Evolutionary conservation across 2,113 vertebrate species (phyloP).

Genomic region (Oenanthe oenanthe): DNA sequence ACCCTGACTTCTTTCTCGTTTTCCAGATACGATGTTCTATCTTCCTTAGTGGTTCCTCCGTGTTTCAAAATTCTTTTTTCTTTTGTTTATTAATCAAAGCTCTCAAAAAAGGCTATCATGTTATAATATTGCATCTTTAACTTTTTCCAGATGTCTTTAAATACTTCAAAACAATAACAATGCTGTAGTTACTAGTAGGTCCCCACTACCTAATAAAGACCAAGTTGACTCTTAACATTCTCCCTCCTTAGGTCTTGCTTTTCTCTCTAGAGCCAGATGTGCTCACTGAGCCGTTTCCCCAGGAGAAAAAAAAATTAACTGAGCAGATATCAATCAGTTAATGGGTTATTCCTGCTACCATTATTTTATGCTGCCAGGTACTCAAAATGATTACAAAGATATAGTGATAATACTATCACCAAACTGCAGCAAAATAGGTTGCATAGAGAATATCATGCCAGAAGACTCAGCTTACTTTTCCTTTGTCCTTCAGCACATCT

Average conservation of each 20-base stretch:
- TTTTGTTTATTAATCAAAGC: not conserved
- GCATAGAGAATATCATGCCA: not conserved
- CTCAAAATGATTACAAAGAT: not conserved
- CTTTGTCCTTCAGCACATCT: not conserved
- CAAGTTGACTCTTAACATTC: not conserved
- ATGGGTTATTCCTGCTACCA: not conserved
- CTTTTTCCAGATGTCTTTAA: not conserved
- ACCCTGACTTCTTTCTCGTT: not conserved
- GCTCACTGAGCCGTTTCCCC: not conserved
- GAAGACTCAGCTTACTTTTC: not conserved
- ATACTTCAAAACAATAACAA: not conserved
- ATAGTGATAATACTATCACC: not conserved
- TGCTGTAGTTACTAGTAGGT: not conserved
- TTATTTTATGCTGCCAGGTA: not conserved
- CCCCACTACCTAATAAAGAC: not conserved
- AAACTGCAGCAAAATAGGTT: not conserved
- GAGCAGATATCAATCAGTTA: not conserved
- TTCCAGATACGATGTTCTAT: not conserved
- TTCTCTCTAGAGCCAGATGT: not conserved
- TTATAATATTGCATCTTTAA: not conserved
- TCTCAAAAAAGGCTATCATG: fast-evolving
- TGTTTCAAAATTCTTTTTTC: not conserved
- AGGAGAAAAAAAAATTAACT: not conserved
- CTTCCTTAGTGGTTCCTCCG: not conserved
- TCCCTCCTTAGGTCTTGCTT: not conserved